A percentile compares a stretch with the other conserved stretches of the same genome.
phyloP scores from a whole-genome alignment of 2,888 invertebrate species.

The Limenitis camilla region DNA sequence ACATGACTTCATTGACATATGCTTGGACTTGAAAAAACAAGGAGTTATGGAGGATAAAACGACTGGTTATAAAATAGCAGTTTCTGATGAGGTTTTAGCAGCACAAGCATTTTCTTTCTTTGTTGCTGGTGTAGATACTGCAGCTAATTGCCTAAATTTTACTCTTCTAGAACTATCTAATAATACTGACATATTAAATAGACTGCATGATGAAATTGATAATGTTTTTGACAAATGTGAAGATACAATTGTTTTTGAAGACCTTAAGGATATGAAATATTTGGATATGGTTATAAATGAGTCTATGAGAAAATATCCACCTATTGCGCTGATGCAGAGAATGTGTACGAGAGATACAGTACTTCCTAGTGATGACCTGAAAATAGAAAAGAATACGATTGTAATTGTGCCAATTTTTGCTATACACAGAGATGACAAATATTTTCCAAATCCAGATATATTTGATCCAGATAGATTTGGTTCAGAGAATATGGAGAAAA shows the following conservation, averaged over 20 bases:
- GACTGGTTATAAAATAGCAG: slow-evolving; percentile 40
- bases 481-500: slow-evolving; percentile 30
- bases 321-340: slow-evolving; percentile 42
- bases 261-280: slow-evolving; percentile 49
- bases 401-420: slow-evolving; percentile 40
- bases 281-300: slow-evolving; percentile 54
- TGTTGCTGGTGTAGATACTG: slow-evolving; percentile 59
- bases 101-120: slow-evolving; percentile 62
- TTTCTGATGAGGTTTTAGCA: slow-evolving; percentile 47
- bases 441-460: slow-evolving; percentile 47
- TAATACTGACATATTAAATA: slow-evolving; percentile 44
- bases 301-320: slow-evolving; percentile 48
- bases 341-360: slow-evolving; percentile 39
- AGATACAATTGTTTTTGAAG: slow-evolving; percentile 33
- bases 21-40: slow-evolving; percentile 44
- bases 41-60: slow-evolving; percentile 39
- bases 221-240: slow-evolving; percentile 32
- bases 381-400: slow-evolving; percentile 35
- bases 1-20: slow-evolving; percentile 50
- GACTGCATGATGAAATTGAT: slow-evolving; percentile 54
- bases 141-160: slow-evolving; percentile 53
- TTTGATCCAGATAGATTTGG: slow-evolving; percentile 66
- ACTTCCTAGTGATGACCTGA: slow-evolving; percentile 38
- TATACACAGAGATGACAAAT: slow-evolving; percentile 48
- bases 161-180: slow-evolving; percentile 47